Conservation (phyloP, 2,797 vertebrate genomes). For the Pseudochaenichthys georgianus region DNA sequence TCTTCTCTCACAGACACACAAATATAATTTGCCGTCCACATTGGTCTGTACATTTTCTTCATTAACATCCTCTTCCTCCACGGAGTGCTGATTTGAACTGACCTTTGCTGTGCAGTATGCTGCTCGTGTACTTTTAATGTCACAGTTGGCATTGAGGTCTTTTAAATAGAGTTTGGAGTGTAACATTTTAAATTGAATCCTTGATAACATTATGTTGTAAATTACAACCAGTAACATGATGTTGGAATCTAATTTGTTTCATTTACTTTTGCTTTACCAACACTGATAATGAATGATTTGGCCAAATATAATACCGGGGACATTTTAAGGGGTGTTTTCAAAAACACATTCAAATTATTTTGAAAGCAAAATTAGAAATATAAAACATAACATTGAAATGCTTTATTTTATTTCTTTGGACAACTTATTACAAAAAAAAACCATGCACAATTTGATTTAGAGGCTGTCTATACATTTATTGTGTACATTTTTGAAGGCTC, state of each 20-base stretch:
- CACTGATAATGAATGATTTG: conserved; percentile 1
- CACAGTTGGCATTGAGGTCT: conserved; percentile 1
- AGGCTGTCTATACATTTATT: conserved; percentile 74
- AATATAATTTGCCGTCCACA: conserved; percentile 15
- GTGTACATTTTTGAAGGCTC: conserved; percentile 69
- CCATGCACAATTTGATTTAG: conserved; percentile 33
- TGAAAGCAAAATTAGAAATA: neutral
- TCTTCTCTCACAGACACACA: conserved; percentile 9
- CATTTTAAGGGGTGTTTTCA: neutral
- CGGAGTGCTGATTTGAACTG: conserved; percentile 41
- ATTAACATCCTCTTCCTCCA: conserved; percentile 42
- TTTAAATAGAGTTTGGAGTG: neutral
- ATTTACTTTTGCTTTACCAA: conserved; percentile 25
- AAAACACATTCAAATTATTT: neutral
- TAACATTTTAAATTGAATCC: conserved; percentile 21
- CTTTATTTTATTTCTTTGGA: conserved; percentile 11
- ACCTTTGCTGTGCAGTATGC: conserved; percentile 42
- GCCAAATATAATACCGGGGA: neutral
- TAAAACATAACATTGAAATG: neutral
- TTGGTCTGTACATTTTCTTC: conserved; percentile 35
- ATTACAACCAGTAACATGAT: conserved; percentile 16
- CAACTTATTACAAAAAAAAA: conserved; percentile 30
- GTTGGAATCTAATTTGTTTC: conserved; percentile 6
- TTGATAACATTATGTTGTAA: neutral
- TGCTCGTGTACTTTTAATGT: conserved; percentile 26